phyloP scores from a whole-genome alignment of 2,113 vertebrate genomes.

The Tachycineta bicolor region DNA sequence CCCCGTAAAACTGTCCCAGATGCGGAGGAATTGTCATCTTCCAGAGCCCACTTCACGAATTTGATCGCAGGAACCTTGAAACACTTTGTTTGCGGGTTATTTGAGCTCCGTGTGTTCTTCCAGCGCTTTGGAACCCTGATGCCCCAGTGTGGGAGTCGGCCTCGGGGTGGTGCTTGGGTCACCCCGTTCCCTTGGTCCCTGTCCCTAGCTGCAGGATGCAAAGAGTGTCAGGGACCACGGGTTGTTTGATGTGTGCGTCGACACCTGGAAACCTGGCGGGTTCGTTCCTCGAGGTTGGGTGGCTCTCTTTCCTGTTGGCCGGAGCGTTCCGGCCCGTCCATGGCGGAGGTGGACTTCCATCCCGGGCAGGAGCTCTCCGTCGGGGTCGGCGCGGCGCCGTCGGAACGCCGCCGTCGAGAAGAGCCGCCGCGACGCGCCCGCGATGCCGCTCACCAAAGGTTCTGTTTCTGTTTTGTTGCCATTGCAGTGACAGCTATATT shows the following conservation, averaged over 20 bases:
- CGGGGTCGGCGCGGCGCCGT: not conserved
- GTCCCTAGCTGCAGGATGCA: not conserved
- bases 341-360: not conserved
- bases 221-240: not conserved
- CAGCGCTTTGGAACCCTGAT: not conserved
- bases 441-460: slow-evolving; percentile 58
- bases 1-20: not conserved
- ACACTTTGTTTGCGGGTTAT: not conserved
- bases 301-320: not conserved
- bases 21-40: not conserved
- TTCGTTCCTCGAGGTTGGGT: not conserved
- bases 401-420: not conserved
- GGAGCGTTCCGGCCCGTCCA: not conserved
- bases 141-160: not conserved
- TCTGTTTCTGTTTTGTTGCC: slow-evolving; percentile 62
- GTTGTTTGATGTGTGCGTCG: not conserved
- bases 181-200: fast-evolving
- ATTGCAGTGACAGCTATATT: slow-evolving; percentile 98
- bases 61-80: not conserved
- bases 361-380: fast-evolving
- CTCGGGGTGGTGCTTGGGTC: not conserved
- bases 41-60: not conserved
- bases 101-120: not conserved
- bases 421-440: fast-evolving
- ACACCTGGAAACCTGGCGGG: not conserved